These are phyloP conservation scores for Patella pellucida DNA, from an alignment of 2,888 invertebrate species.

Conservation along the genomic window DNA sequence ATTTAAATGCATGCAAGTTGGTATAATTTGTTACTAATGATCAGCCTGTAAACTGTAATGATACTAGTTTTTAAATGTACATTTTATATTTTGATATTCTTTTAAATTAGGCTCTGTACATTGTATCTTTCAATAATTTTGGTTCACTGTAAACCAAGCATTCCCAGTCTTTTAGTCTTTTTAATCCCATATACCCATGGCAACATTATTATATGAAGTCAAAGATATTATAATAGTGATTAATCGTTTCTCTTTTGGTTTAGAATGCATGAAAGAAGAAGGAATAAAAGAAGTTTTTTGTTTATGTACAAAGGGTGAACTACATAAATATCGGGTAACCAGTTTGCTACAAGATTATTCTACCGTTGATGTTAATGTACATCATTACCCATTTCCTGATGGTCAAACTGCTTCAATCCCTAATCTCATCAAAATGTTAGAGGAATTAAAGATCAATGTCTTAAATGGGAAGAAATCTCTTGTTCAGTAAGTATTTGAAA, in stretches of 20 bases:
- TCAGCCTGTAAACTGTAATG: too few relatives aligned
- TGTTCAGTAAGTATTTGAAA: conserved; percentile 53
- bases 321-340: conserved; percentile 59
- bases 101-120: too few relatives aligned
- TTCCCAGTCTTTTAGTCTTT: too few relatives aligned
- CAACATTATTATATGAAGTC: neutral
- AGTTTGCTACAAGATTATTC: conserved; percentile 45
- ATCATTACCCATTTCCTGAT: conserved; percentile 61
- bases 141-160: too few relatives aligned
- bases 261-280: conserved; percentile 47
- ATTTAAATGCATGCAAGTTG: too few relatives aligned
- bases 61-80: too few relatives aligned
- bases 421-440: conserved; percentile 50
- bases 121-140: too few relatives aligned
- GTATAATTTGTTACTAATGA: too few relatives aligned
- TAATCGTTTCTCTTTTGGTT: conserved; percentile 7
- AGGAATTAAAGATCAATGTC: conserved; percentile 45
- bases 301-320: conserved; percentile 59
- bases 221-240: too few relatives aligned
- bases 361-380: conserved; percentile 46
- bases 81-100: too few relatives aligned
- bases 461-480: conserved; percentile 49
- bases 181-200: neutral
- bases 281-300: conserved; percentile 56
- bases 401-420: conserved; percentile 47